A percentile compares a stretch with the other conserved stretches of the same genome.
phyloP scores from a whole-genome alignment of 2,888 invertebrate genomes.

The Deilephila porcellus region DNA sequence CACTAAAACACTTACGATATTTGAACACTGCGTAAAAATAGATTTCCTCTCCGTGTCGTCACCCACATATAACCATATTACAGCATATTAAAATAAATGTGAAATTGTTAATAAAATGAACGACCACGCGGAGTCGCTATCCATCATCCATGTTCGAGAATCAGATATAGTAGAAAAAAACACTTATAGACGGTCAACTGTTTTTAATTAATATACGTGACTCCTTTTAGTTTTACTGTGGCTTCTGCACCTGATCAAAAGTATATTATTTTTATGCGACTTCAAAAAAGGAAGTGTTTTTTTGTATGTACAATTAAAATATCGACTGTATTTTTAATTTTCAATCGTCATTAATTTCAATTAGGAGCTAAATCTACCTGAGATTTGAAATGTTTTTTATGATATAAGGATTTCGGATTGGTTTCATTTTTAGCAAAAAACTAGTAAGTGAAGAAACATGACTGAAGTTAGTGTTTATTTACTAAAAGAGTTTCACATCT shows the following conservation, averaged over 20 bases:
- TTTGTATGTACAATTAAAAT: background rate
- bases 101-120: conserved; percentile 36
- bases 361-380: too few species aligned
- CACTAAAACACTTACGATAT: background rate
- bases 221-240: background rate
- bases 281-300: background rate
- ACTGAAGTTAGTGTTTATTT: too few species aligned
- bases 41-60: background rate
- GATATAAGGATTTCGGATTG: too few species aligned
- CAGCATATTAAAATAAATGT: conserved; percentile 9
- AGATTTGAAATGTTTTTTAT: too few species aligned
- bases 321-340: too few species aligned
- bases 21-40: background rate
- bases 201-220: conserved; percentile 1
- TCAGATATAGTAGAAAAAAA: conserved; percentile 30
- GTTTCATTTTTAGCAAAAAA: too few species aligned
- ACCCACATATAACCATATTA: background rate
- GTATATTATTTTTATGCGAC: too few species aligned
- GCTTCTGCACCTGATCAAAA: background rate
- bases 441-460: too few species aligned
- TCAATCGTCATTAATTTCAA: too few species aligned
- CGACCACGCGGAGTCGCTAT: background rate
- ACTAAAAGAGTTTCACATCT: too few species aligned
- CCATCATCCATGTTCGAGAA: conserved; percentile 33
- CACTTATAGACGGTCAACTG: conserved; percentile 10